Percentiles rank a stretch among this genome's conserved stretches.
Conservation (phyloP, 1,140 invertebrate genomes). For the Drosophila nikananu region DNA sequence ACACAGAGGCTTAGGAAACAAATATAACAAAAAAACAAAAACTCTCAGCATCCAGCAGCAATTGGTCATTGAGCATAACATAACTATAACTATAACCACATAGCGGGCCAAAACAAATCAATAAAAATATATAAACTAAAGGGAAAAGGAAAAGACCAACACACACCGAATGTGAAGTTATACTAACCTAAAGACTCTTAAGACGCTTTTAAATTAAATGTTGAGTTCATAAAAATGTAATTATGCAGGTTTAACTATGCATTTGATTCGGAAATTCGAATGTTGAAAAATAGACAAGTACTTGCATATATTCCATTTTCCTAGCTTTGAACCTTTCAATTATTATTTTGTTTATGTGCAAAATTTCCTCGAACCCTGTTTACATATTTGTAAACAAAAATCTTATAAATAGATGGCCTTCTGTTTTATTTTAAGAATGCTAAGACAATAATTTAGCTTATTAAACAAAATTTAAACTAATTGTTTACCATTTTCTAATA, state of each 20-base stretch:
- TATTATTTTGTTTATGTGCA: not conserved
- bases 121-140: slow-evolving; percentile 54
- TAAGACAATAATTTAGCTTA: not conserved
- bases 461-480: not conserved
- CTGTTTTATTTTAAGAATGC: not conserved
- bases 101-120: slow-evolving; percentile 75
- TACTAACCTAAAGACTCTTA: not conserved
- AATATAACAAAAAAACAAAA: not conserved
- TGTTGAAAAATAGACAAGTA: no score
- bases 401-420: slow-evolving; percentile 1
- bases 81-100: slow-evolving; percentile 51
- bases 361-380: not conserved
- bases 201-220: not conserved
- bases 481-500: not conserved
- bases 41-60: slow-evolving; percentile 53
- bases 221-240: not conserved
- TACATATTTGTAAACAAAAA: slow-evolving; percentile 7
- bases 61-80: slow-evolving; percentile 66
- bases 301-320: no score
- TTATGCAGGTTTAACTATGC: no score
- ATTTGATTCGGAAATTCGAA: no score
- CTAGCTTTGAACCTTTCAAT: not conserved
- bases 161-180: slow-evolving; percentile 22
- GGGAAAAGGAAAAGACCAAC: not conserved
- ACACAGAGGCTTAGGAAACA: slow-evolving; percentile 17